phyloP scores from a whole-genome alignment of 2,888 invertebrate genomes.

The Limnephilus auricula region DNA sequence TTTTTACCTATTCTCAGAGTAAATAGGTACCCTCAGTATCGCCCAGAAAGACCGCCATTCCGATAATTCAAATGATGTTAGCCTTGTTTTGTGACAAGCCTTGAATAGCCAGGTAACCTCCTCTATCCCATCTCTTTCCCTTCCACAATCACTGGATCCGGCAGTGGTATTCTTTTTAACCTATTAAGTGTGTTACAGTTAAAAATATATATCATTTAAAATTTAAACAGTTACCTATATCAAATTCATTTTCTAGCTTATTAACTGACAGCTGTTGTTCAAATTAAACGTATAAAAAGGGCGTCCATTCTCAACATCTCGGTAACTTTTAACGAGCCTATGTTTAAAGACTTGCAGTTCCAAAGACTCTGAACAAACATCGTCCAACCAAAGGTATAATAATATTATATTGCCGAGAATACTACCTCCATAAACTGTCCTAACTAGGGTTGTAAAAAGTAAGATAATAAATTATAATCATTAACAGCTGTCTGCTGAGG shows the following conservation, averaged over 20 bases:
- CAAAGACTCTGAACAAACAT: conserved; percentile 36
- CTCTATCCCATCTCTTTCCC: too few relatives aligned
- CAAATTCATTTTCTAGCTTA: not conserved
- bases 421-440: conserved; percentile 22
- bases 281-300: not conserved
- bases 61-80: too few relatives aligned
- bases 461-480: conserved; percentile 37
- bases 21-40: too few relatives aligned
- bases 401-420: conserved; percentile 23
- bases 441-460: conserved; percentile 40
- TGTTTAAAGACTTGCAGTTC: conserved; percentile 6
- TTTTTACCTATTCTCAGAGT: too few relatives aligned
- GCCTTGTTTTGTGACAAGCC: too few relatives aligned
- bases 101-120: too few relatives aligned
- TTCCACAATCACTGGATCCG: too few relatives aligned
- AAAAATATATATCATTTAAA: too few relatives aligned
- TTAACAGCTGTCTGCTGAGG: conserved; percentile 48
- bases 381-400: not conserved
- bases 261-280: not conserved
- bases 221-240: not conserved
- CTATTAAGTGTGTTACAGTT: too few relatives aligned
- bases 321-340: conserved; percentile 19
- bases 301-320: not conserved
- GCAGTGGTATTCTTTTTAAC: too few relatives aligned
- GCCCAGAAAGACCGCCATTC: too few relatives aligned